Evolutionary conservation across 2,113 vertebrate genomes (phyloP).

Genomic region (Seriola aureovittata): DNA sequence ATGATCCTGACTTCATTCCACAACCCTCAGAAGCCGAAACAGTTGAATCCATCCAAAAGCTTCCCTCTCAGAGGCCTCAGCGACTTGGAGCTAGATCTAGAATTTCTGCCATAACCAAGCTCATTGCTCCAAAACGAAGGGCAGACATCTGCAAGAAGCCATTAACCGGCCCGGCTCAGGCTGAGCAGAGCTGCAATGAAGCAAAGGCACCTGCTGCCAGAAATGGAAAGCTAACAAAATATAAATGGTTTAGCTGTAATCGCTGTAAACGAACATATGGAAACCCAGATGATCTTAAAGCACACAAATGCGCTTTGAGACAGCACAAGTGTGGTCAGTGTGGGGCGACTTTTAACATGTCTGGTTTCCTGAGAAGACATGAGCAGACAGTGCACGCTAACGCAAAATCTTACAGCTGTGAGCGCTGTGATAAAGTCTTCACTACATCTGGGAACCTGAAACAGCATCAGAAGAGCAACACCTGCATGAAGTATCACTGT

Average conservation of each 20-base stretch:
- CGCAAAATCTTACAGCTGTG: conserved; percentile 72
- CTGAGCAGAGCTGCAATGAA: background rate
- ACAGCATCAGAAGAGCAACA: conserved; percentile 81
- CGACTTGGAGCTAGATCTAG: conserved; percentile 62
- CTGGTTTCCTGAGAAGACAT: conserved; percentile 78
- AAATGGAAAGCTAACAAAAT: conserved; percentile 14
- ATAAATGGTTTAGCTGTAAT: conserved; percentile 74
- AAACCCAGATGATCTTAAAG: conserved; percentile 72
- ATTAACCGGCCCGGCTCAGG: background rate
- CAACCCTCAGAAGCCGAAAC: background rate
- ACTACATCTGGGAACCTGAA: conserved; percentile 73
- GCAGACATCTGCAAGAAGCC: conserved; percentile 9
- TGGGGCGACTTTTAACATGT: conserved; percentile 71
- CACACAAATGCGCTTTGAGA: conserved; percentile 72
- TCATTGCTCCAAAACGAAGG: conserved; percentile 69
- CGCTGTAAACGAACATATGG: conserved; percentile 75
- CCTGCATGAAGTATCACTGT: conserved; percentile 72
- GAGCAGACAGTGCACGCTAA: conserved; percentile 71
- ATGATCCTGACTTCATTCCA: conserved; percentile 32
- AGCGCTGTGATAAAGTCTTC: conserved; percentile 79
- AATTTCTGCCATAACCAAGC: conserved; percentile 70
- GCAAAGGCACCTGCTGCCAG: background rate
- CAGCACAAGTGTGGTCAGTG: conserved; percentile 76
- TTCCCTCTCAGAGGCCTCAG: conserved; percentile 61
- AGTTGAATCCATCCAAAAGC: background rate